phyloP scores from a whole-genome alignment of 2,113 vertebrate genomes.

The Lepisosteus oculatus region DNA sequence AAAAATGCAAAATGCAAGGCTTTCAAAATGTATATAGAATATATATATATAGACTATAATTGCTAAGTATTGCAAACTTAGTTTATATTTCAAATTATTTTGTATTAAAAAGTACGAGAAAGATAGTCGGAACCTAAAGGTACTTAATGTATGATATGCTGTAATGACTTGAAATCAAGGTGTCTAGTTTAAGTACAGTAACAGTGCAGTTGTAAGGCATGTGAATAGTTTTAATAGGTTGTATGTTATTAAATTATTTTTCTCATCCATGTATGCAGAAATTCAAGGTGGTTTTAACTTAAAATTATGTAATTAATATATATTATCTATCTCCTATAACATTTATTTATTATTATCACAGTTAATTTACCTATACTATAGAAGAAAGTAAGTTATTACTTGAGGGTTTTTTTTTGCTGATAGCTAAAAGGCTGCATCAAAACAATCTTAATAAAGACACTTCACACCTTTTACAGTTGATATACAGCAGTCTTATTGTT shows the following conservation, averaged over 20 bases:
- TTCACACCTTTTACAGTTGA: constrained; percentile 11
- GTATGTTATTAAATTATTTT: constrained; percentile 30
- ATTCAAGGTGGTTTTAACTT: neutral
- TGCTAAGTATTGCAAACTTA: constrained; percentile 22
- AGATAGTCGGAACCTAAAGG: constrained; percentile 19
- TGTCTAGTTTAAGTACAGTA: constrained; percentile 18
- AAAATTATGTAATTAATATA: constrained; percentile 16
- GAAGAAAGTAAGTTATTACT: constrained; percentile 14
- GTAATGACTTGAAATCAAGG: constrained; percentile 13
- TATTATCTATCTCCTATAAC: constrained; percentile 18
- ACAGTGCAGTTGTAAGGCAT: neutral
- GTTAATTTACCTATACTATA: constrained; percentile 3
- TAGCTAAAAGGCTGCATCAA: constrained; percentile 15
- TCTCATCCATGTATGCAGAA: constrained; percentile 21
- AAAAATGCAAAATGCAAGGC: constrained; percentile 16
- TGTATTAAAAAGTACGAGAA: constrained; percentile 25
- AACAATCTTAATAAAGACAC: constrained; percentile 31
- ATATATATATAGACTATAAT: constrained; percentile 27
- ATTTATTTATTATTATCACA: constrained; percentile 22
- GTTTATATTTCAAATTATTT: constrained; percentile 34
- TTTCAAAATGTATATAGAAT: constrained; percentile 32
- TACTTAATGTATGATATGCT: neutral
- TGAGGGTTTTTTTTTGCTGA: constrained; percentile 6
- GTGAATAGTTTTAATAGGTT: constrained; percentile 11
- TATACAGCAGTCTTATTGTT: neutral